Conservation (phyloP, 2,797 vertebrate species). For the Acrossocheilus fasciatus region DNA sequence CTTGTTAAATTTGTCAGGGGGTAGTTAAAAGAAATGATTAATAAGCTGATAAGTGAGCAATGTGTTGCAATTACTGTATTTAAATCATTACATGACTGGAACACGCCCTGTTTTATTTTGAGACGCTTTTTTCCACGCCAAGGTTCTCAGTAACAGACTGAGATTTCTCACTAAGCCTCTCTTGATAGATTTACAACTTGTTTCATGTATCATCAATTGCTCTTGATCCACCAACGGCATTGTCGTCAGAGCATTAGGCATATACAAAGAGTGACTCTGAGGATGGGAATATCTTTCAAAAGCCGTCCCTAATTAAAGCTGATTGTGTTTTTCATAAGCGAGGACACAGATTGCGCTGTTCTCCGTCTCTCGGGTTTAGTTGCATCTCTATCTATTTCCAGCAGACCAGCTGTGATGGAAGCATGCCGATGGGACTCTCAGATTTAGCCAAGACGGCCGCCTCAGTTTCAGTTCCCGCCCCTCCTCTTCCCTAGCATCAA, state of each 20-base stretch:
- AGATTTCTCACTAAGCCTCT: conserved; percentile 24
- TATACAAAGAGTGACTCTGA: not conserved
- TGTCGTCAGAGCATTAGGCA: conserved; percentile 37
- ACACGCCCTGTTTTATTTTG: conserved; percentile 46
- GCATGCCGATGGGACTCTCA: conserved; percentile 69
- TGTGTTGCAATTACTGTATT: conserved; percentile 37
- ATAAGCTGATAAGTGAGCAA: conserved; percentile 34
- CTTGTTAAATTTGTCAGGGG: not conserved
- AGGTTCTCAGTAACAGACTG: conserved; percentile 33
- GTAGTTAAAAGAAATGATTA: conserved; percentile 29
- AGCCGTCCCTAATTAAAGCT: conserved; percentile 35
- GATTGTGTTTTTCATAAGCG: conserved; percentile 20
- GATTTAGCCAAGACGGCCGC: conserved; percentile 66
- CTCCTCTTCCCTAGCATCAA: conserved; percentile 50
- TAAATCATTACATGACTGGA: conserved; percentile 47
- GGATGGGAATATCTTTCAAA: conserved; percentile 13
- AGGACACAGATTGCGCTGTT: conserved; percentile 55
- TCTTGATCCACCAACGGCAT: not conserved
- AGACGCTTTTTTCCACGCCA: conserved; percentile 29
- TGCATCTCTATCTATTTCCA: conserved; percentile 77
- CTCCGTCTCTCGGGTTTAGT: conserved; percentile 65
- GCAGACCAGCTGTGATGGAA: conserved; percentile 70
- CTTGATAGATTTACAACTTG: conserved; percentile 42
- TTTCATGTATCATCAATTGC: conserved; percentile 3
- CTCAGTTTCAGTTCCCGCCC: conserved; percentile 45